Base-by-base conservation (phyloP, 2,888 invertebrate species). In the Lomographa bimaculata region DNA sequence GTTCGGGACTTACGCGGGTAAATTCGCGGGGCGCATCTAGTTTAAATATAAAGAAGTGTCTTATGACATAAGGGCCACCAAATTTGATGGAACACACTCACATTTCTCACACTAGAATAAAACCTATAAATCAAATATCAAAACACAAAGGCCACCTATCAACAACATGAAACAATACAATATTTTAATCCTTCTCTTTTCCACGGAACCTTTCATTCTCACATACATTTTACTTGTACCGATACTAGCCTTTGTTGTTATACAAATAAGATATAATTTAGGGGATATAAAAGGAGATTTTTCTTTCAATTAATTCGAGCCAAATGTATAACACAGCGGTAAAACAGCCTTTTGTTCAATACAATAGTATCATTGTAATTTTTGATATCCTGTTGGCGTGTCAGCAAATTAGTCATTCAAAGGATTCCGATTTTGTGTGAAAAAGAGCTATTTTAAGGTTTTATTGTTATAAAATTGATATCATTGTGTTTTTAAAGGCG, bases 91-190 rank as follows among this genome's bases (percentile, higher is more conserved):
- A n/a, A n/a, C n/a, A n/a, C n/a, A n/a, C n/a, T n/a, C n/a, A n/a
- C 14, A 14, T 14, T 14, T 37, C 25, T 17, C 27, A 36, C 18
- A 26, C 16, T 35, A 41, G 44, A 14, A 60, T 55, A 50, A 45
- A 60, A 58, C 47, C 40, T 55, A 71, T 73, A 68, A 69, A 76
- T 76, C 67, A 75, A 67, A 55, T 57, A 38, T 42, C 43, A 52
- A 45, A 54, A 50, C 29, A 58, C 57, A 64, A 60, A 60, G 59
- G 60, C 64, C 65, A 64, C 64, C 64, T 64, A 68, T 75, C 74
- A 70, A 50, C 66, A 51, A 47, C 30, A 32, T 18, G 25, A 48
- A 60, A 59, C 75, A 76, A 79, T 71, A 77, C 71, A 58, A 55
- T 46, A 43, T 39, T 32, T 24, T 41, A 42, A 16, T 20, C 18